Percentiles rank a stretch among this genome's conserved stretches.
Evolutionary conservation across 2,888 invertebrate species (phyloP).

Genomic region (Ariolimax columbianus): DNA sequence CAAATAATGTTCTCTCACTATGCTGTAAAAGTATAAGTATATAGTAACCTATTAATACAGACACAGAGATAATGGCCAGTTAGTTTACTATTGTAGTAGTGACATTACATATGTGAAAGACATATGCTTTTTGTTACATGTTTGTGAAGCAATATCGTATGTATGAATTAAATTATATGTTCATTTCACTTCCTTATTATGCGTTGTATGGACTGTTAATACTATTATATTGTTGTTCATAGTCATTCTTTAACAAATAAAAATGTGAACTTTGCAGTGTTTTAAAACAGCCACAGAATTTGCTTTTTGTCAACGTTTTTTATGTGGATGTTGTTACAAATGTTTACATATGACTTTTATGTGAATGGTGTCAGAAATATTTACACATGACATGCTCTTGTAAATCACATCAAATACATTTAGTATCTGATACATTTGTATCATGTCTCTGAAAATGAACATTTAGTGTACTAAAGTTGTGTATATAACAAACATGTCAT

Average conservation of each 20-base stretch:
- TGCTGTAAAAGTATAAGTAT: too few relatives aligned
- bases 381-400: not conserved
- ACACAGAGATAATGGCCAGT: too few relatives aligned
- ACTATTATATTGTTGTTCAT: not conserved
- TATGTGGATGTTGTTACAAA: not conserved
- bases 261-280: not conserved
- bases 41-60: too few relatives aligned
- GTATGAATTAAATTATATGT: not conserved
- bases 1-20: too few relatives aligned
- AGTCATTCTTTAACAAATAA: not conserved
- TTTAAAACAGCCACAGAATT: not conserved
- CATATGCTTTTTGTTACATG: not conserved
- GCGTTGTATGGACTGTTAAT: not conserved
- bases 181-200: not conserved
- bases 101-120: not conserved
- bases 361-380: not conserved
- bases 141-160: not conserved
- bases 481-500: not conserved
- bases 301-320: not conserved
- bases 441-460: not conserved
- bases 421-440: not conserved
- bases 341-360: not conserved
- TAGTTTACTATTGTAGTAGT: too few relatives aligned
- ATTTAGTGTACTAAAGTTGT: not conserved
- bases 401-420: not conserved